Evolutionary conservation across 2,888 invertebrate species (phyloP), one percentile per base, ranked within the genome.

Genomic region (Synergus umbraculus): DNA sequence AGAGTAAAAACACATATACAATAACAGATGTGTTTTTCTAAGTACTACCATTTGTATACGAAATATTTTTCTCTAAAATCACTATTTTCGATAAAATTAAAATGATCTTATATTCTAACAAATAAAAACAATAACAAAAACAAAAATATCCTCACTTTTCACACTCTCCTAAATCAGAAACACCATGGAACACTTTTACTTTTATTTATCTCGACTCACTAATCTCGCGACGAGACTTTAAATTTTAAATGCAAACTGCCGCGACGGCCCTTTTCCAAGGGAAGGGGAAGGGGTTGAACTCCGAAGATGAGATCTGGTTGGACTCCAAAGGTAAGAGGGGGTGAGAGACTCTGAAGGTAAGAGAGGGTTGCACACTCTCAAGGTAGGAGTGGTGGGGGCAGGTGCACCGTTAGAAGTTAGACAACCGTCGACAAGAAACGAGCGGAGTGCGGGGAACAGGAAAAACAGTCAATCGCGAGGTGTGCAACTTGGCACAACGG

Each of bases 381-480:
- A 29, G 29, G 29, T 29, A 29, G 3, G 2, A 29, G 22, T 63
- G 41, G 43, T 41, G 44, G n/a, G 22, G 22, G 12, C 4, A 10
- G 22, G 12, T 22, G 10, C 18, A 60, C 22, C 7, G 22, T 4
- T 22, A 22, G 22, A 66, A 66, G 37, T 65, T 65, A 13, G 43
- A 65, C n/a, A 65, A 43, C 7, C n/a, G 12, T 18, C 3, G 18
- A 22, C 10, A 60, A 22, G 12, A 60, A 54, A 5, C 54, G 8
- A 2, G 2, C 37, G 49, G 22, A 65, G 22, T 54, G 66, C 15
- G 41, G n/a, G 67, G 49, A 12, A 22, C 3, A 76, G 64, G 76
- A 49, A 43, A 43, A 46, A 65, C 82, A 81, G 83, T 82, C 82
- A 81, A 84, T 82, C 85, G 84, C 83, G 84, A 85, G 77, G 76